Evolutionary conservation across 2,888 invertebrate genomes (phyloP), one percentile per base, ranked within the genome.

Genomic region (Thecocarcelia acutangulata): DNA sequence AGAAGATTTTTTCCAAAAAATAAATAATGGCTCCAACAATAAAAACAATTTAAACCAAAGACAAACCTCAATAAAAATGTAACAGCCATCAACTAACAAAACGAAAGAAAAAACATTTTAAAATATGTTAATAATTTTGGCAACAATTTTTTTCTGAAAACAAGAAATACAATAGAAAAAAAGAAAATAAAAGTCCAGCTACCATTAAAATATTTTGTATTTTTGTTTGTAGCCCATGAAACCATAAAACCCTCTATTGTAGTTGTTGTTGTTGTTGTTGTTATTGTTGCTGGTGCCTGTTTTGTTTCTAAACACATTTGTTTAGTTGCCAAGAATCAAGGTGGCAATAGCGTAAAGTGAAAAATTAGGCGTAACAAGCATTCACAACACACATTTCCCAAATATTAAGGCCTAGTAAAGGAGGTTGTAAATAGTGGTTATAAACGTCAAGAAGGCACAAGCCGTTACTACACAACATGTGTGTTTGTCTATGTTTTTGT

Each of bases 81-180:
- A 73, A 69, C 75, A 68, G 42, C 48, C 64, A 56, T 15, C 17
- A 77, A 74, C 48, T 61, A 24, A 44, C 40, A 37, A 80, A 56
- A 61, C 17, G 48, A 64, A 12, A 8, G 21, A 19, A 52, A 42
- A 66, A 40, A 58, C 40, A 59, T 24, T 11, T 64, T 33, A 52
- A 80, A 78, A 81, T 79, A 81, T 81, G 81, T 81, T 78, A 81
- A 83, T 75, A 81, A 83, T 83, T 74, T 83, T 83, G 83, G 83
- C 83, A 77, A 66, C 64, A n/a, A 75, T 56, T 17, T 64, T n/a
- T 33, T 40, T 44, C 66, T 42, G 50, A 68, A 66, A 33, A 59
- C 64, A 56, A 42, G 2, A 64, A 61, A 48, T 15, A 52, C 15
- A 48, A 15, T 13, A 46, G 48, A 46, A 59, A 52, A 37, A 58